Evolutionary conservation across 2,888 invertebrate species (phyloP).

Genomic region (Trissolcus brochymenae): DNA sequence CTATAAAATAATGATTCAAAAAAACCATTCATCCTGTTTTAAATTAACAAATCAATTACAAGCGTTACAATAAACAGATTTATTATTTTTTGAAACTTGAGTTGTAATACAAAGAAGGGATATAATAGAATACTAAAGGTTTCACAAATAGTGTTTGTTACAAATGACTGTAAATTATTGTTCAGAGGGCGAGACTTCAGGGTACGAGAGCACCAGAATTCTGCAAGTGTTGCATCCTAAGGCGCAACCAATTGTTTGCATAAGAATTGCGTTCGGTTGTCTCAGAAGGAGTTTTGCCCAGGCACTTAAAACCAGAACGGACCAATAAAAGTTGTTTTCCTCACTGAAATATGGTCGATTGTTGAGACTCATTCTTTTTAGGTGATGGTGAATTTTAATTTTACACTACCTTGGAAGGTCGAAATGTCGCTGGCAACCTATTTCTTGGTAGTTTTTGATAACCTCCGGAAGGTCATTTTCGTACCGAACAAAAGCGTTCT

Average conservation of each 20-base stretch:
- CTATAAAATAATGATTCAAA: neutral
- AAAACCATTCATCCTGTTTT: too few relatives aligned
- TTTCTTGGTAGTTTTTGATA: conserved; percentile 52
- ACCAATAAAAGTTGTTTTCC: conserved; percentile 44
- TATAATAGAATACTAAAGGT: too few relatives aligned
- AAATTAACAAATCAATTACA: too few relatives aligned
- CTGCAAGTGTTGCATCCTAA: conserved; percentile 52
- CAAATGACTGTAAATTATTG: neutral
- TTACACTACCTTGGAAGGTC: conserved; percentile 59
- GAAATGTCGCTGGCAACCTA: conserved; percentile 61
- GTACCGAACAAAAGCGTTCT: conserved; percentile 59
- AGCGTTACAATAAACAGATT: too few relatives aligned
- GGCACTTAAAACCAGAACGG: conserved; percentile 59
- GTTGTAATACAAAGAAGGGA: too few relatives aligned
- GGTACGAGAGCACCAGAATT: conserved; percentile 58
- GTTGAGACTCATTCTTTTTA: neutral
- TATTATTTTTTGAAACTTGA: too few relatives aligned
- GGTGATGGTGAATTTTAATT: neutral
- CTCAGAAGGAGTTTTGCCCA: conserved; percentile 61
- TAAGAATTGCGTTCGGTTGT: conserved; percentile 57
- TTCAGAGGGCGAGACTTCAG: conserved; percentile 33
- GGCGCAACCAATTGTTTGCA: conserved; percentile 59
- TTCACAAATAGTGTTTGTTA: too few relatives aligned
- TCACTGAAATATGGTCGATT: conserved; percentile 38
- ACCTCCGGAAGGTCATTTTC: conserved; percentile 57